These are phyloP conservation scores for Tringa solitaria DNA, from an alignment of 2,113 vertebrate genomes.

Conservation along the genomic window DNA sequence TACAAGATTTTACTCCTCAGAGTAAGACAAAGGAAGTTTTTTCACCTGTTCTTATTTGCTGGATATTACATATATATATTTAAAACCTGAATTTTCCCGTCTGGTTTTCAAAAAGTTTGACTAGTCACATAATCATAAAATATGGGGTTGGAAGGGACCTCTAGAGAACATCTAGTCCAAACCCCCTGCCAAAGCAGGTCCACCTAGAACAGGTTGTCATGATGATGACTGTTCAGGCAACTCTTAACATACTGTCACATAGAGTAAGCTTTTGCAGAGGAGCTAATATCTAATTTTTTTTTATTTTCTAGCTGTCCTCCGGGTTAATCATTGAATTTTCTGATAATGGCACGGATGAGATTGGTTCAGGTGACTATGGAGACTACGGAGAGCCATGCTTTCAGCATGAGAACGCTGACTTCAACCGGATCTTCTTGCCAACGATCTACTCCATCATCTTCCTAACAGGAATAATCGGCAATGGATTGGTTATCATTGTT, in stretches of 20 bases:
- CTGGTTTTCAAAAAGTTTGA: neutral
- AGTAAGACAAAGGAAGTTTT: neutral
- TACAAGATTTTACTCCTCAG: neutral
- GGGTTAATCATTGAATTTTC: constrained; percentile 51
- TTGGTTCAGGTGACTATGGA: constrained; percentile 75
- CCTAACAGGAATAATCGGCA: constrained; percentile 89
- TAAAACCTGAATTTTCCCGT: neutral
- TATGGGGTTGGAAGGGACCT: too few relatives aligned
- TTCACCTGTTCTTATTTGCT: neutral
- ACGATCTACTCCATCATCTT: constrained; percentile 91
- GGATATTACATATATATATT: neutral
- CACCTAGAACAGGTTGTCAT: neutral
- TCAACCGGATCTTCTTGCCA: constrained; percentile 91
- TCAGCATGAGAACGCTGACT: constrained; percentile 71
- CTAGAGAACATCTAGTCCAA: too few relatives aligned
- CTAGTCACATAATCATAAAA: neutral
- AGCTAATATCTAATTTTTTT: neutral
- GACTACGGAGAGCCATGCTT: constrained; percentile 78
- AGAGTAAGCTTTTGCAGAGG: neutral
- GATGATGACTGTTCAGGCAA: neutral
- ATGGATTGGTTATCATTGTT: constrained; percentile 92
- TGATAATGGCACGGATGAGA: constrained; percentile 77
- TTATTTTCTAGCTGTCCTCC: constrained; percentile 57
- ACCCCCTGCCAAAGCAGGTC: too few relatives aligned
- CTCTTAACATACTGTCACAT: neutral